phyloP scores from a whole-genome alignment of 2,113 vertebrate species.

The Melanocharis versteri region DNA sequence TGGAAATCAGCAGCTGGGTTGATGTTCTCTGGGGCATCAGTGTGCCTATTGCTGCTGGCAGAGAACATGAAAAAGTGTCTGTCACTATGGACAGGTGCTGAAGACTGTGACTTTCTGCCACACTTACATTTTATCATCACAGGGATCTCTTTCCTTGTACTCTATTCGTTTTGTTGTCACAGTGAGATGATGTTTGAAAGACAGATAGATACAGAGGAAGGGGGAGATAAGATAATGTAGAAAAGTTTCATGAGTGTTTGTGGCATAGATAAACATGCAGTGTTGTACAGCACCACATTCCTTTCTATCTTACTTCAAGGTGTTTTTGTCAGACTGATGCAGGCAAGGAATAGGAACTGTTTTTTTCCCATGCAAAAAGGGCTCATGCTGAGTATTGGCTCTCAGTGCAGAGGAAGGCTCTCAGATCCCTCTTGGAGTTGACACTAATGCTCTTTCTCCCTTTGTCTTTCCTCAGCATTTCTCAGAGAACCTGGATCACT shows the following conservation, averaged over 20 bases:
- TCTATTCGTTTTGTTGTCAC: not conserved
- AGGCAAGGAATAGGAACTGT: not conserved
- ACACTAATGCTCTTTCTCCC: not conserved
- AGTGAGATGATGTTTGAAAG: not conserved
- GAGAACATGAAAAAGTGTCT: conserved; percentile 22
- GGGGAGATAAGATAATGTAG: not conserved
- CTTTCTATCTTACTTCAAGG: not conserved
- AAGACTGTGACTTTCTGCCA: not conserved
- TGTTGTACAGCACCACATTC: not conserved
- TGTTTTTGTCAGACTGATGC: not conserved
- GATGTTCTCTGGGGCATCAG: not conserved
- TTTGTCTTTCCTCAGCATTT: conserved; percentile 70
- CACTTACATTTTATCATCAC: not conserved
- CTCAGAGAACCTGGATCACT: conserved; percentile 85
- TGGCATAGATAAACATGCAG: not conserved
- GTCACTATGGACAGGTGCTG: not conserved
- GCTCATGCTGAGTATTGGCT: not conserved
- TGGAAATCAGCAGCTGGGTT: conserved; percentile 40
- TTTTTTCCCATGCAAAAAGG: not conserved
- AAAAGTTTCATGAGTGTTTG: not conserved
- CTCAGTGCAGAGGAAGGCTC: not conserved
- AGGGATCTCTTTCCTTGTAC: not conserved
- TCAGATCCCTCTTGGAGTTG: not conserved
- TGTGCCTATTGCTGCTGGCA: conserved; percentile 27
- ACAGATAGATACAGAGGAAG: not conserved